These are phyloP conservation scores for Marasmarcha lunaedactyla DNA, from an alignment of 2,888 invertebrate genomes.

Conservation along the genomic window DNA sequence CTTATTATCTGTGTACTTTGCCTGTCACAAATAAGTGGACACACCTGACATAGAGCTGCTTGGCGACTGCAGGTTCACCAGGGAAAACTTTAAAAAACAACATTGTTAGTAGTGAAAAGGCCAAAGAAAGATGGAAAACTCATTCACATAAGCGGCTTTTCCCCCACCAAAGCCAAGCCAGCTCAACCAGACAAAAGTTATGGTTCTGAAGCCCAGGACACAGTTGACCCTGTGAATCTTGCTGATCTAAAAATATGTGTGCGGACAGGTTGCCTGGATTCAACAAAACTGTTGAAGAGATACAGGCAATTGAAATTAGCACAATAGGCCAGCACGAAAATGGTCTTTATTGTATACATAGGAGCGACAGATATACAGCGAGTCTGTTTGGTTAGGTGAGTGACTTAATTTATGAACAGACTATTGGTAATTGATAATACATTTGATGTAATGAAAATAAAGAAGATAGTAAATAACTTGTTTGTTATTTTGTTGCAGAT, in stretches of 20 bases:
- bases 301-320: neutral
- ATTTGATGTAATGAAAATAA: too few species aligned
- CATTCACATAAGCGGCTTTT: neutral
- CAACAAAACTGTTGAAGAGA: neutral
- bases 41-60: too few species aligned
- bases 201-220: constrained; percentile 1
- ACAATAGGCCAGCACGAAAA: neutral
- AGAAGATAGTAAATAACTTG: too few species aligned
- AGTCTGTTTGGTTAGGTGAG: neutral
- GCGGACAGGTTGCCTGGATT: neutral
- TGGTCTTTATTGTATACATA: neutral
- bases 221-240: neutral
- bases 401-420: neutral
- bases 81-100: constrained; percentile 1
- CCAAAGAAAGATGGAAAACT: neutral
- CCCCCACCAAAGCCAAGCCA: neutral
- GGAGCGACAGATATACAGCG: neutral
- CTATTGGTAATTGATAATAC: too few species aligned
- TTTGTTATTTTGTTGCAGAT: constrained; percentile 1
- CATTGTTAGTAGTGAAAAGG: neutral
- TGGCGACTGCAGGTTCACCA: neutral
- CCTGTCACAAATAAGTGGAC: too few species aligned
- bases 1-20: too few species aligned
- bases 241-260: neutral
- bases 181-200: constrained; percentile 1